Evolutionary conservation across 2,797 vertebrate genomes (phyloP), one percentile per base, ranked within the genome.

Genomic region (Holocentrus rufus): DNA sequence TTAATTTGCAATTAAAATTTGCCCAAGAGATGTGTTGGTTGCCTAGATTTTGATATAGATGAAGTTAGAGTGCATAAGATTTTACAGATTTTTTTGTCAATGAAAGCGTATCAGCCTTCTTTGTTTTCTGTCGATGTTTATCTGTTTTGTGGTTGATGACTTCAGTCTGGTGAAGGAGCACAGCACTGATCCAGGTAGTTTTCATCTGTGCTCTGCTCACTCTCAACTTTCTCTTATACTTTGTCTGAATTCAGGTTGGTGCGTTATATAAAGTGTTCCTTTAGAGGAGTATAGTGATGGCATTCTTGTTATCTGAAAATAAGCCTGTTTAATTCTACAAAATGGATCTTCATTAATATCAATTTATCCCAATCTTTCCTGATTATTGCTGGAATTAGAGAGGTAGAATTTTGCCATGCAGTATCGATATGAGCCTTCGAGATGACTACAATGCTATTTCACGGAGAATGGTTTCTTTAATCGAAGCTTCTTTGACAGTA

Each of bases 381-480:
- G 61, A 83, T 88, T 81, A 80, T 27, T 53, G 36, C 55, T 72
- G 42, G 36, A 89, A 85, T 85, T 69, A 79, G 63, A 80, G 70
- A 76, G 65, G 73, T 74, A 72, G 73, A 64, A 27, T 60, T 82
- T 83, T 79, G 27, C 79, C 59, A 15, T 30, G 73, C 73, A 44
- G 68, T 83, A 81, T 76, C 81, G 81, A 84, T 80, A 79, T 75
- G 66, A 71, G 70, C 30, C 68, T 85, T 78, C 83, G 65, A 77
- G 65, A 39, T 1, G 58, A 47, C 83, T 77, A 60, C 72, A 61
- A 58, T 86, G 81, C 80, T 84, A 90, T 91, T 91, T 91, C 90
- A 90, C 75, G 68, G 84, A 81, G 79, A 85, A 77, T 81, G 85
- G 71, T 88, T 91, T 64, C 85, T 87, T 87, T 88, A 89, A 91